Evolutionary conservation across 2,888 invertebrate species (phyloP).

Genomic region (Furcula furcula): DNA sequence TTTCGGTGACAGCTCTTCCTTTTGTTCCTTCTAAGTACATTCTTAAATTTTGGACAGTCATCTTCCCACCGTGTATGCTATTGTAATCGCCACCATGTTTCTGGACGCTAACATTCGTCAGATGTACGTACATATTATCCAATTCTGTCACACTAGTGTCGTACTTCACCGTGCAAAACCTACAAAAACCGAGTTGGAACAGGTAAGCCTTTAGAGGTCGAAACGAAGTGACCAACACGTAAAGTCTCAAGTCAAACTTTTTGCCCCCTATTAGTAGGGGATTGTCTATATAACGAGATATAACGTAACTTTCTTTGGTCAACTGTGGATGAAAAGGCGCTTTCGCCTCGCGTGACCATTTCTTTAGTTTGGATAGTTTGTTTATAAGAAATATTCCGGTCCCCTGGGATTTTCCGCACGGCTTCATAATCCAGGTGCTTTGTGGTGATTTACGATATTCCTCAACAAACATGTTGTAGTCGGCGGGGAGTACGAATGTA

Average conservation of each 20-base stretch:
- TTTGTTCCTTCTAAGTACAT: constrained; percentile 95
- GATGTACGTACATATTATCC: constrained; percentile 96
- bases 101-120: constrained; percentile 99
- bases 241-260: constrained; percentile 96
- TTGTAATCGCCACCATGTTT: constrained; percentile 98
- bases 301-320: constrained; percentile 94
- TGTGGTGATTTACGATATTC: constrained; percentile 97
- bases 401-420: constrained; percentile 96
- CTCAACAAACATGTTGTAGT: constrained; percentile 98
- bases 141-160: constrained; percentile 93
- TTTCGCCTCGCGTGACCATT: constrained; percentile 94
- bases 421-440: constrained; percentile 99
- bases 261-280: constrained; percentile 97
- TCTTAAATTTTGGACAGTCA: constrained; percentile 94
- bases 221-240: constrained; percentile 96
- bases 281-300: constrained; percentile 98
- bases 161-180: constrained; percentile 98
- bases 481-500: constrained; percentile 96
- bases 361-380: constrained; percentile 95
- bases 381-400: constrained; percentile 98
- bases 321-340: constrained; percentile 92
- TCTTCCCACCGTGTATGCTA: constrained; percentile 95
- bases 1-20: constrained; percentile 93
- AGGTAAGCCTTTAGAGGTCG: constrained; percentile 96
- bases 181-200: constrained; percentile 95